phyloP scores from a whole-genome alignment of 2,888 invertebrate genomes.

The Ophioninae sp. region DNA sequence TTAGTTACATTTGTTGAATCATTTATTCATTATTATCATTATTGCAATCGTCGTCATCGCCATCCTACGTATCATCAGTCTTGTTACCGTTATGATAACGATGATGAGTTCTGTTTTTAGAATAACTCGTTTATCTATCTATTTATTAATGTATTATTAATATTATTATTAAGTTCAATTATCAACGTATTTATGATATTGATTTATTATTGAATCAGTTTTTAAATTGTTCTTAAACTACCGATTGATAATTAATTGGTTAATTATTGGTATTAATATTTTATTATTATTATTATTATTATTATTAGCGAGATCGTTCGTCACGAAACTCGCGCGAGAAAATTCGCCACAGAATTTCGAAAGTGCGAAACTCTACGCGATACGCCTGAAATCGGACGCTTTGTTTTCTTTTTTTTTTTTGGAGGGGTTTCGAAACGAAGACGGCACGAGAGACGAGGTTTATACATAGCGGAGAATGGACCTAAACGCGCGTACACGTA shows the following conservation, averaged over 20 bases:
- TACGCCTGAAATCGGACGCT: too few species aligned
- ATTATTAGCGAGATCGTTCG: background rate
- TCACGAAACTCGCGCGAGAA: slow-evolving; percentile 22
- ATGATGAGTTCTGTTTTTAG: background rate
- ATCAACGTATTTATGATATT: background rate
- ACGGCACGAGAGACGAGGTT: slow-evolving; percentile 17
- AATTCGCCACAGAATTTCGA: slow-evolving; percentile 32
- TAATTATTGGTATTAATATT: background rate
- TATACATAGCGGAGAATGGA: slow-evolving; percentile 58
- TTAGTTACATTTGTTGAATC: too few species aligned
- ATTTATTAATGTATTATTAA: background rate
- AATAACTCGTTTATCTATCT: background rate
- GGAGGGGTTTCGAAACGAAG: background rate
- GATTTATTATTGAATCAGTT: background rate
- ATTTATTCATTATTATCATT: too few species aligned
- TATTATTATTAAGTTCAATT: background rate
- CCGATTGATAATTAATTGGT: background rate
- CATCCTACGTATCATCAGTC: too few species aligned
- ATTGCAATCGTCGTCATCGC: too few species aligned
- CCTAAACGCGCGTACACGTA: slow-evolving; percentile 68
- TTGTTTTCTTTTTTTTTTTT: background rate
- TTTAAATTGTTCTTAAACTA: too few species aligned
- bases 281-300: background rate
- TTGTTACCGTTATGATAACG: background rate
- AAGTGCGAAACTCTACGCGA: background rate